phyloP scores from a whole-genome alignment of 37 sponge, comb jelly and placozoan species.

The Mnemiopsis leidyi region DNA sequence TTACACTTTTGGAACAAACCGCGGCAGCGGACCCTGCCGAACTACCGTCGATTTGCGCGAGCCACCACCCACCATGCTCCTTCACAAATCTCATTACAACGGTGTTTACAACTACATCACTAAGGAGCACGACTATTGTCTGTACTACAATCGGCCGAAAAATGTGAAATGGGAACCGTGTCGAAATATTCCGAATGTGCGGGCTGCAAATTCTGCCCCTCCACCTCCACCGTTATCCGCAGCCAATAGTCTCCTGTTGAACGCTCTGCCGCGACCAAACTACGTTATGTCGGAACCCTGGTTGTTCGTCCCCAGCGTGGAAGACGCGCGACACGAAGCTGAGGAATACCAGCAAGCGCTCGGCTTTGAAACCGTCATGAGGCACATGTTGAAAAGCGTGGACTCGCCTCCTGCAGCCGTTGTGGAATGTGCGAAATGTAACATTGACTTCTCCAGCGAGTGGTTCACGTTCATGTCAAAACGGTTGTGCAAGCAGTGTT shows the following conservation, averaged over 20 bases:
- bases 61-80: background rate
- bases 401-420: background rate
- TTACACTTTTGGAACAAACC: background rate
- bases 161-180: background rate
- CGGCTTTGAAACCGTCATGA: slow-evolving; percentile 15
- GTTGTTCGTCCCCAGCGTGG: background rate
- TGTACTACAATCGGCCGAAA: background rate
- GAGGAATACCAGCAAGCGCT: background rate
- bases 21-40: background rate
- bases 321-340: background rate
- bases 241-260: background rate
- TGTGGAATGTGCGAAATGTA: slow-evolving; percentile 3
- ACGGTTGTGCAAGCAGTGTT: slow-evolving; percentile 18
- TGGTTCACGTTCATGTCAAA: slow-evolving; percentile 41
- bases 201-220: background rate
- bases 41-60: background rate
- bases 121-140: slow-evolving; percentile 28
- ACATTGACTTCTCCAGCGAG: slow-evolving; percentile 31
- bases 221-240: background rate
- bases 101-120: slow-evolving; percentile 16
- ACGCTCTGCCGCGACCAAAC: background rate
- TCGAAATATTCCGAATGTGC: background rate
- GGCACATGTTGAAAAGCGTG: background rate
- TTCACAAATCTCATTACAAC: background rate
- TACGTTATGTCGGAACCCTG: slow-evolving; percentile 38